These are phyloP conservation scores for Chrysaora quinquecirrha DNA, from an alignment of 30 jellyfish, hydroid and myxozoan species.

Conservation along the genomic window DNA sequence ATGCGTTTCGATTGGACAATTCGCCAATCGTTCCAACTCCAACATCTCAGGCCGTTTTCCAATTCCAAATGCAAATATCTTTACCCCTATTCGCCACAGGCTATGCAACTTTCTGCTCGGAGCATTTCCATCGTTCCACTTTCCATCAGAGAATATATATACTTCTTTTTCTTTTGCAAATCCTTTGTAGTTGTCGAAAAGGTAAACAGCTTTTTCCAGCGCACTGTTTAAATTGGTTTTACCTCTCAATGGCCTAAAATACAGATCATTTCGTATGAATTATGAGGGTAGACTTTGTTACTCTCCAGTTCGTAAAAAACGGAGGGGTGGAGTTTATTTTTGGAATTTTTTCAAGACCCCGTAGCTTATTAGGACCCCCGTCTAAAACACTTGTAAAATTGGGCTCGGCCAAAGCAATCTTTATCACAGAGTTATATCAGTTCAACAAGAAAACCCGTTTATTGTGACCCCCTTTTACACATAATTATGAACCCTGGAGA, in stretches of 20 bases:
- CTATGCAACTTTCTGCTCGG: constrained; percentile 2
- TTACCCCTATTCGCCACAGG: constrained; percentile 7
- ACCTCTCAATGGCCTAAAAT: constrained; percentile 33
- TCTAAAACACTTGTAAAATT: too few species aligned
- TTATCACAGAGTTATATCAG: too few species aligned
- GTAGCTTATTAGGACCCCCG: too few species aligned
- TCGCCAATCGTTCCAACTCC: background rate
- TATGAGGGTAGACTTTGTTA: too few species aligned
- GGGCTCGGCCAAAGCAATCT: too few species aligned
- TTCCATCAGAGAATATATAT: constrained; percentile 55
- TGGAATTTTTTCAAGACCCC: too few species aligned
- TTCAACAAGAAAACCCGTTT: too few species aligned
- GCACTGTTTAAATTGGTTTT: constrained; percentile 45
- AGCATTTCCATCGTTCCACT: constrained; percentile 35
- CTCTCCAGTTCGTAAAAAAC: too few species aligned
- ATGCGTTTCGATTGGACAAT: background rate
- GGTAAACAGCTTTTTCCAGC: constrained; percentile 18
- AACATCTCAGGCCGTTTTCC: constrained; percentile 20
- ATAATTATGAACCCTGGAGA: too few species aligned
- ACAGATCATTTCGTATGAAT: too few species aligned
- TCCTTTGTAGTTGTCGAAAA: constrained; percentile 29
- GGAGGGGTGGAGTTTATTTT: too few species aligned
- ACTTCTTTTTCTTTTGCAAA: constrained; percentile 37
- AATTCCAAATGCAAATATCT: constrained; percentile 19
- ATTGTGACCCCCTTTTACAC: too few species aligned